A percentile compares a stretch with the other conserved stretches of the same genome.
phyloP scores from a whole-genome alignment of 2,888 invertebrate species.

The Aleiodes leptofemur region DNA sequence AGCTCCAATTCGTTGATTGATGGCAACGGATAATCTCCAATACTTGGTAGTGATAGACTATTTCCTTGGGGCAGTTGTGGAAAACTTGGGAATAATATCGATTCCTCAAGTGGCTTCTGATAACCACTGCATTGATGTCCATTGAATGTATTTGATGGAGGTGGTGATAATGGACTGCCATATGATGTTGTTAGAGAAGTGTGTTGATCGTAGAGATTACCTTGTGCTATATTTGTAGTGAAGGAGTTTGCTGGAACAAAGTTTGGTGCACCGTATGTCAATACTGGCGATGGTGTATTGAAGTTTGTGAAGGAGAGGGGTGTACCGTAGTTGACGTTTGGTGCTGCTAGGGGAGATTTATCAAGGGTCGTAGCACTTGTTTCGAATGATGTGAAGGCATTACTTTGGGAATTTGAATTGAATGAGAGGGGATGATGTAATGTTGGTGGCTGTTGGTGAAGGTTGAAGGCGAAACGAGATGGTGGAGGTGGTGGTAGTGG shows the following conservation, averaged over 20 bases:
- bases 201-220: conserved; percentile 66
- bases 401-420: conserved; percentile 55
- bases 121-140: conserved; percentile 53
- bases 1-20: conserved; percentile 66
- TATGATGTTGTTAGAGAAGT: conserved; percentile 63
- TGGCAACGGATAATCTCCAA: conserved; percentile 49
- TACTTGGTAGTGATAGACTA: background rate
- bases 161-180: conserved; percentile 60
- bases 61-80: conserved; percentile 27
- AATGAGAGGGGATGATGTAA: conserved; percentile 61
- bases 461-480: conserved; percentile 46
- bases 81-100: conserved; percentile 32
- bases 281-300: conserved; percentile 69
- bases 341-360: conserved; percentile 61
- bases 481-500: background rate
- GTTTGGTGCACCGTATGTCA: conserved; percentile 73
- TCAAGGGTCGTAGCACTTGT: conserved; percentile 47
- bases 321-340: conserved; percentile 70
- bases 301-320: conserved; percentile 69
- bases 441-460: conserved; percentile 66
- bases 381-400: conserved; percentile 50
- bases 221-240: conserved; percentile 60
- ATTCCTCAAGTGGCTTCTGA: conserved; percentile 36
- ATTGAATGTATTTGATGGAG: conserved; percentile 41
- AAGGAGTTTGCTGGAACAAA: conserved; percentile 67